Conservation (phyloP, 2,797 vertebrate species). For the Acipenser ruthenus region DNA sequence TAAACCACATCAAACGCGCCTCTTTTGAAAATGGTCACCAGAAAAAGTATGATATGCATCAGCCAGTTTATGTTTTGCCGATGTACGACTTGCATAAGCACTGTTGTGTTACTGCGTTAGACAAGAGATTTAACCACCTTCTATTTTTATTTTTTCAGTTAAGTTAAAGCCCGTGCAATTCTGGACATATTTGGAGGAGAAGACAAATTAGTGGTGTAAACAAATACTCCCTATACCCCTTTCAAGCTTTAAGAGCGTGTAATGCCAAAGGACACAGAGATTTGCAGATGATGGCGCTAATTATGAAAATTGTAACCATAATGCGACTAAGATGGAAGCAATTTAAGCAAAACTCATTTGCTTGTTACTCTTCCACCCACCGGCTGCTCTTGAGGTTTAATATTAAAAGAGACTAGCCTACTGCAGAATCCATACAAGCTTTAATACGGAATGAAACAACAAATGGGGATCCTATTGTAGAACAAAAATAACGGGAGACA, state of each 20-base stretch:
- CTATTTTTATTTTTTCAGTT: constrained; percentile 33
- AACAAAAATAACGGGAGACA: neutral
- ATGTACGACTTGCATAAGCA: constrained; percentile 43
- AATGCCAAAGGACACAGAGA: constrained; percentile 76
- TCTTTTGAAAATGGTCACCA: constrained; percentile 65
- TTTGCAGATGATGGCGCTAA: constrained; percentile 82
- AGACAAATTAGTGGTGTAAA: constrained; percentile 49
- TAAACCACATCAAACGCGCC: constrained; percentile 72
- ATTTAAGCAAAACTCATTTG: constrained; percentile 79
- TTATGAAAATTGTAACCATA: constrained; percentile 78
- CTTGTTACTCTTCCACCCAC: constrained; percentile 73
- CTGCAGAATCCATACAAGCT: constrained; percentile 20
- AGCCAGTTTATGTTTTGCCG: constrained; percentile 51
- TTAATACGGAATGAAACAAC: constrained; percentile 12
- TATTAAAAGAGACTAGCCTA: constrained; percentile 45
- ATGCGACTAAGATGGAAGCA: constrained; percentile 81
- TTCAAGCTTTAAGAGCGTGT: constrained; percentile 46
- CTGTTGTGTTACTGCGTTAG: constrained; percentile 6
- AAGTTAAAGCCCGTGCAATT: constrained; percentile 44
- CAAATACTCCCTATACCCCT: constrained; percentile 45
- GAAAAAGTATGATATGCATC: constrained; percentile 58
- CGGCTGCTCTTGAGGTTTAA: constrained; percentile 40
- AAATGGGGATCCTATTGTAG: constrained; percentile 9
- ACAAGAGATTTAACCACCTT: constrained; percentile 22
- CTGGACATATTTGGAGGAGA: constrained; percentile 29